Percentiles rank a stretch among this genome's conserved stretches.
Evolutionary conservation across 2,888 invertebrate genomes (phyloP).

Genomic region (Drosophila mayaguana): DNA sequence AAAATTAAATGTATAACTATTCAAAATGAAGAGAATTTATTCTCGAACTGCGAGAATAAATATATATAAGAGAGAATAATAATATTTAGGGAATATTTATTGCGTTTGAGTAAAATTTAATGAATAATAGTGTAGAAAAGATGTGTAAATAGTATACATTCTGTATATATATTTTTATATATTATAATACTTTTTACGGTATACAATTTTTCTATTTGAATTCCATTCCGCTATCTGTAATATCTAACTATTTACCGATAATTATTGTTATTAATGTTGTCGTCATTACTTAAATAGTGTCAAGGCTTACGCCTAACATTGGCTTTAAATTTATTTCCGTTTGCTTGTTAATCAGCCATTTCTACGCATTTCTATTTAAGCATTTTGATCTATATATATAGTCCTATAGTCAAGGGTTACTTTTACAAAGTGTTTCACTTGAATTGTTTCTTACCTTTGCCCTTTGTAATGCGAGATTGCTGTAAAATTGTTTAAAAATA

Average conservation of each 20-base stretch:
- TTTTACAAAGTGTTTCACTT: background rate
- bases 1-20: background rate
- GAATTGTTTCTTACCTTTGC: background rate
- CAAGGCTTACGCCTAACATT: no score
- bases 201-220: background rate
- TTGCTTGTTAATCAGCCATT: no score
- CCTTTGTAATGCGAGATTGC: background rate
- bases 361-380: slow-evolving; percentile 1
- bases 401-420: no score
- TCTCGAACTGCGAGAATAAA: no score
- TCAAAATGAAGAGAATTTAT: background rate
- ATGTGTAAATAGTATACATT: background rate
- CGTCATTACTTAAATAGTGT: no score
- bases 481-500: slow-evolving; percentile 5
- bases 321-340: no score
- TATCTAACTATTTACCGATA: background rate
- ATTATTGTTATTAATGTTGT: no score
- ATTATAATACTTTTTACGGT: no score
- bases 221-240: background rate
- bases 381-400: background rate
- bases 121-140: background rate
- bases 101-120: background rate
- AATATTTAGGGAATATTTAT: slow-evolving; percentile 1
- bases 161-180: no score
- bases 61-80: no score